Base-by-base conservation (phyloP, 2,113 vertebrate species). In the Cacatua alba region DNA sequence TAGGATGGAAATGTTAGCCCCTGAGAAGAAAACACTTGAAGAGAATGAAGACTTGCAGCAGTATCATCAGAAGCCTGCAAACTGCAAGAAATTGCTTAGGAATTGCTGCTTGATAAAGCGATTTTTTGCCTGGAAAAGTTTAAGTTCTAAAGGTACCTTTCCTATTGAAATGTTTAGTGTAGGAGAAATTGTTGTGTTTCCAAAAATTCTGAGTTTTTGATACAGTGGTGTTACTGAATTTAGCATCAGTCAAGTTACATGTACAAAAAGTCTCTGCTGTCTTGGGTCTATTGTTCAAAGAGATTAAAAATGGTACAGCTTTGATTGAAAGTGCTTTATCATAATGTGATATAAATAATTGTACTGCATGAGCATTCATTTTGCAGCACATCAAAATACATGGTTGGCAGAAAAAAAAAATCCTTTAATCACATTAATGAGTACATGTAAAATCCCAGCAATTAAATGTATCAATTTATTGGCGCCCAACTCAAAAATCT, bases 41-140 rank as follows among this genome's bases (percentile, higher is more conserved):
- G 98, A 97, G 94, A 98, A 96, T 69, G 97, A 98, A 86, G 97
- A 98, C 90, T 86, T 98, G 92, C 97, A 97, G 89, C 95, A 98
- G 65, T 94, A 97, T 79, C 96, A 95, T 69, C 98, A 98, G 96
- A 98, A 98, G 72, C 94, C 97, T 57, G 96, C 97, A 83, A 97
- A 98, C 95, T 99, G 98, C 87, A 98, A 96, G 93, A 98, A 98
- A 97, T 93, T 98, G n/a, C 97, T 98, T 92, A 97, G 98, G 81
- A 98, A 98, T 96, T 99, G 98, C 98, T 98, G 98, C 92, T 96
- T 98, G 96, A 96, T 99, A 92, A 98, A 98, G 17, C 92, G 97
- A 83, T 96, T 99, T 96, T 95, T 98, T 94, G 97, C 98, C 91
- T 99, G 98, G 98, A 98, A 98, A 95, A 98, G 96, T 82, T 98